Conservation (phyloP, 2,888 invertebrate genomes). For the Oconnorella tubifera region DNA sequence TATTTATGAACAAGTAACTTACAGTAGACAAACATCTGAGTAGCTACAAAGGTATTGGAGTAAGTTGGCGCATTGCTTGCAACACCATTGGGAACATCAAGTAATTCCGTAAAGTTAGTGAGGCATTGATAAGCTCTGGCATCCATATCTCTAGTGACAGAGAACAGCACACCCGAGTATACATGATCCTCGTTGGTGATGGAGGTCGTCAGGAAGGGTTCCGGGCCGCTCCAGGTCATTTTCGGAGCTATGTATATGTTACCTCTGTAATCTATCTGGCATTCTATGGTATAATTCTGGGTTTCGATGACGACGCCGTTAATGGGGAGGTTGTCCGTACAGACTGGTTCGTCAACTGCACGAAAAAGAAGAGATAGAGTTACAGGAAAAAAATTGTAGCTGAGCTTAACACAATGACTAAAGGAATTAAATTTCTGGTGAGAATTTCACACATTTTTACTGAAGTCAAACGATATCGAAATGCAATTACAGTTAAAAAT, state of each 20-base stretch:
- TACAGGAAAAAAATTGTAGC: no score
- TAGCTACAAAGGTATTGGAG: neutral
- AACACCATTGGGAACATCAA: neutral
- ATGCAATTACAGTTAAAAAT: no score
- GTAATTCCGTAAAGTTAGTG: conserved; percentile 10
- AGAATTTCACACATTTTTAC: no score
- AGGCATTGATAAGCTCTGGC: neutral
- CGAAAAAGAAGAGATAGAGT: no score
- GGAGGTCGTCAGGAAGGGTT: neutral
- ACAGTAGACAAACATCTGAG: conserved; percentile 12
- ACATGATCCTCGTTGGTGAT: neutral
- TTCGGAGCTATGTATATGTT: conserved; percentile 3
- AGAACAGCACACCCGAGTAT: neutral
- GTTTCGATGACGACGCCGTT: conserved; percentile 3
- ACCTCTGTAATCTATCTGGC: conserved; percentile 9
- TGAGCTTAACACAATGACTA: no score
- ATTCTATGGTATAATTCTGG: conserved; percentile 6
- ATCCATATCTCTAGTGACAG: neutral
- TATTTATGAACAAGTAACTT: no score
- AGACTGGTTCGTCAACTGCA: no score
- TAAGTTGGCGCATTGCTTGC: conserved; percentile 4
- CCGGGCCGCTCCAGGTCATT: conserved; percentile 14
- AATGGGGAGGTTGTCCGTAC: neutral
- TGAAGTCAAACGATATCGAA: no score
- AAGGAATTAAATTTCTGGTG: no score